These are phyloP conservation scores for Gobius niger DNA, from an alignment of 2,113 vertebrate genomes.

Conservation along the genomic window DNA sequence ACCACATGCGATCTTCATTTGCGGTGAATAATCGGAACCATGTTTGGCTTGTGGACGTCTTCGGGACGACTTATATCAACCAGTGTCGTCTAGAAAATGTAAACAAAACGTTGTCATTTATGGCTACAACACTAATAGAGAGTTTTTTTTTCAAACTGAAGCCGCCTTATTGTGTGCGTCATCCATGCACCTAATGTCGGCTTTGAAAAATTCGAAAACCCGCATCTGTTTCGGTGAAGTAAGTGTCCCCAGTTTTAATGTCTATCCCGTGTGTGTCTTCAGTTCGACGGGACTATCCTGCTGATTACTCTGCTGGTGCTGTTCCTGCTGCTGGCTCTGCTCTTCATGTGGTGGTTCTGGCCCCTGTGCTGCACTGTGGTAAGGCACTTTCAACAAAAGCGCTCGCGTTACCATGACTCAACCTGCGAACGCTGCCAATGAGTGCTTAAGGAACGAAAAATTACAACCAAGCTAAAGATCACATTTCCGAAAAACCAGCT, in stretches of 20 bases:
- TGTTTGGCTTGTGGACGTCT: constrained; percentile 14
- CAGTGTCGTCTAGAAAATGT: constrained; percentile 20
- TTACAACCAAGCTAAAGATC: neutral
- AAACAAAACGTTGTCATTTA: neutral
- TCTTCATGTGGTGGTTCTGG: constrained; percentile 89
- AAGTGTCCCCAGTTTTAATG: neutral
- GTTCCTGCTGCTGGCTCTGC: constrained; percentile 79
- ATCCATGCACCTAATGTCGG: no score
- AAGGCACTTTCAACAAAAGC: constrained; percentile 43
- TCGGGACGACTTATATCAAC: constrained; percentile 1
- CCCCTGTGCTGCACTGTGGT: constrained; percentile 86
- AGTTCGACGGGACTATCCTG: constrained; percentile 88
- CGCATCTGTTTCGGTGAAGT: neutral
- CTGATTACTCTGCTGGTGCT: constrained; percentile 84
- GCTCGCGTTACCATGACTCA: constrained; percentile 8
- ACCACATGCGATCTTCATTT: constrained; percentile 48
- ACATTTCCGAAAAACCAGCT: neutral
- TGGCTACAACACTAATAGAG: neutral
- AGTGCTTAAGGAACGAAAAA: neutral
- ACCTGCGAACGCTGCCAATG: neutral
- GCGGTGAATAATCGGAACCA: constrained; percentile 56
- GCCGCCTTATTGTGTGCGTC: no score
- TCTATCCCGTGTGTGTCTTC: neutral
- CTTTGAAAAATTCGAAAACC: neutral
- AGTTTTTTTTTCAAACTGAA: no score